These are phyloP conservation scores for Pyxicephalus adspersus DNA, from an alignment of 2,113 vertebrate species.

Conservation along the genomic window DNA sequence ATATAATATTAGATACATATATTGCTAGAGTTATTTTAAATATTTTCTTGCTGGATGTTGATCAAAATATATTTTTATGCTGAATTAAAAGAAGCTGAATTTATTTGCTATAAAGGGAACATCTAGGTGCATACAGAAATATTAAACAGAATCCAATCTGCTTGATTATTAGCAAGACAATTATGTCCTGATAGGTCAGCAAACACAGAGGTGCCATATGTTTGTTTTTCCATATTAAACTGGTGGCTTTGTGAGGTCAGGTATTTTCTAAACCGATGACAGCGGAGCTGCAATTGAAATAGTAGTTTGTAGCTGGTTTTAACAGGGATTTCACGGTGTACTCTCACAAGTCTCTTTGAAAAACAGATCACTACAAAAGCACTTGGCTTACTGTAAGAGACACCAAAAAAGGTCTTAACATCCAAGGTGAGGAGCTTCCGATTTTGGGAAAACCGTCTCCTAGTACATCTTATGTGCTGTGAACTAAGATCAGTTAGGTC, in stretches of 20 bases:
- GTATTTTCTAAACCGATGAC: slow-evolving; percentile 4
- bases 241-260: slow-evolving; percentile 35
- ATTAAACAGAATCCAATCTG: slow-evolving; percentile 9
- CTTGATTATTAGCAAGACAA: slow-evolving; percentile 32
- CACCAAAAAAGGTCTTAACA: no score
- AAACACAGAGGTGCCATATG: slow-evolving; percentile 30
- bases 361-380: no score
- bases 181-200: slow-evolving; percentile 28
- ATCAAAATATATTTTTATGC: no score
- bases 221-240: slow-evolving; percentile 53
- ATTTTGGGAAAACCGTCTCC: no score
- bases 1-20: no score
- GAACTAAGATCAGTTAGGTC: no score
- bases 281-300: background rate
- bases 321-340: background rate
- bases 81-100: background rate
- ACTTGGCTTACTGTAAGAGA: no score
- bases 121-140: slow-evolving; percentile 8
- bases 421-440: no score
- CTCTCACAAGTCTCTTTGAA: no score
- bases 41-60: no score
- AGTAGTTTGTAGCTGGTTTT: background rate
- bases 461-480: no score
- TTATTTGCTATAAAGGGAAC: background rate
- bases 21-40: no score